Base-by-base conservation (phyloP, 2,797 vertebrate species). In the Acrossocheilus wenchowensis region DNA sequence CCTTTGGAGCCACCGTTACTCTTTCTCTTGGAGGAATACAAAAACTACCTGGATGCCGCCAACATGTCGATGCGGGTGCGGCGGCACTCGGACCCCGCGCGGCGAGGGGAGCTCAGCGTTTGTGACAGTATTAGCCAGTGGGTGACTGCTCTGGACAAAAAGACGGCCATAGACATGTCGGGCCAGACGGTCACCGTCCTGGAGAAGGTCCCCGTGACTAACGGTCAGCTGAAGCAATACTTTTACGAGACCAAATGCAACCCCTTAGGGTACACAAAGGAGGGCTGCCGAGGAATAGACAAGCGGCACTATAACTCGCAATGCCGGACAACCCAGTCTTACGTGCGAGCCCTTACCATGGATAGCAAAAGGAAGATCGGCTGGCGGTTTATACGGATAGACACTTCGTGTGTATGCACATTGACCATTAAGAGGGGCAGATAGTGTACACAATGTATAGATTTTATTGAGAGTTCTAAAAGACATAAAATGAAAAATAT, bases 211-310 rank as follows among this genome's bases (percentile, higher is more conserved):
- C 98, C 97, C 36, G 97, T 99, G 91, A 97, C 97, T 90, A 99
- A 98, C 91, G 98, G 98, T 96, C 98, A 99, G 95, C 97, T 99
- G 97, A 99, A 99, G 97, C 98, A 99, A 96, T 99, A 99, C 96
- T 99, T 99, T 98, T 99, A 99, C 77, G 98, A 99, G 97, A 99
- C 98, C 96, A 99, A 98, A 97, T 99, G 98, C 96, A 99, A 99
- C 96, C 97, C 97, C 86, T 98, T 98, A 93, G 98, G 98, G 90
- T 99, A 99, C 96, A 99, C 98, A 48, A 99, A 99, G 95, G 98
- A 99, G 92, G 98, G 98, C 93, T 99, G 98, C 96, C 95, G 98
- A 92, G 98, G 98, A 95, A 99, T 99, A 96, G 98, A 99, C 97
- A 99, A 99, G 95, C 97, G 97, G 96, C 97, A 99, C 92, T 99